A percentile compares a stretch with the other conserved stretches of the same genome.
phyloP scores from a whole-genome alignment of 2,113 vertebrate species.

The Thomomys bottae region DNA sequence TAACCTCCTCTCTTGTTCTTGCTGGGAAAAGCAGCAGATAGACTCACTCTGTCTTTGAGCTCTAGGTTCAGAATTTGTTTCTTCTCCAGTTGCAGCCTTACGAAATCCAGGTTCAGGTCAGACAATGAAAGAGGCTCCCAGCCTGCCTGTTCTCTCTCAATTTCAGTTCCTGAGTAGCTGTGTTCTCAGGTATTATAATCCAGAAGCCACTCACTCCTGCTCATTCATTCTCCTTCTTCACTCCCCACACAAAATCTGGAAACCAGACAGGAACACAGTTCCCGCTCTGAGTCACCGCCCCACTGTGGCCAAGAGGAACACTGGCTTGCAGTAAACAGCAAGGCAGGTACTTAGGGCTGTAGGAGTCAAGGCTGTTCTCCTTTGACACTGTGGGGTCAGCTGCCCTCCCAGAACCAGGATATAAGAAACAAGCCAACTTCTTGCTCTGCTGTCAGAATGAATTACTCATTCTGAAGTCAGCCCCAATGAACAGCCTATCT shows the following conservation, averaged over 20 bases:
- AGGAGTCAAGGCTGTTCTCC: background rate
- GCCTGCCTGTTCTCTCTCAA: background rate
- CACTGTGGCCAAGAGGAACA: background rate
- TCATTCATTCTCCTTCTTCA: constrained; percentile 75
- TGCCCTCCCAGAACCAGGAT: background rate
- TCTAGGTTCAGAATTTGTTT: constrained; percentile 30
- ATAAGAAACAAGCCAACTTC: background rate
- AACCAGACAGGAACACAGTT: constrained; percentile 4
- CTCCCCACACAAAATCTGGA: constrained; percentile 33
- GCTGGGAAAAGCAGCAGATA: background rate
- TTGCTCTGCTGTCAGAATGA: constrained; percentile 2
- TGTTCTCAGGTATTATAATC: constrained; percentile 58
- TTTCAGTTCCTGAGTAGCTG: constrained; percentile 44
- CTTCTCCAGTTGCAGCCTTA: background rate
- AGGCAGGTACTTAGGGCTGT: background rate
- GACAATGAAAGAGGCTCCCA: background rate
- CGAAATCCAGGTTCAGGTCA: background rate
- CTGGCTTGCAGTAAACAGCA: background rate
- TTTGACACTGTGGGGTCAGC: background rate
- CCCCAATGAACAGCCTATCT: background rate
- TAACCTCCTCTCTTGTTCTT: constrained; percentile 58
- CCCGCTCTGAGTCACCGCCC: constrained; percentile 71
- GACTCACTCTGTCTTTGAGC: constrained; percentile 38
- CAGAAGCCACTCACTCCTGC: constrained; percentile 59
- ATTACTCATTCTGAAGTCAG: background rate